phyloP scores from a whole-genome alignment of 2,797 vertebrate species.

The Lithobates pipiens region DNA sequence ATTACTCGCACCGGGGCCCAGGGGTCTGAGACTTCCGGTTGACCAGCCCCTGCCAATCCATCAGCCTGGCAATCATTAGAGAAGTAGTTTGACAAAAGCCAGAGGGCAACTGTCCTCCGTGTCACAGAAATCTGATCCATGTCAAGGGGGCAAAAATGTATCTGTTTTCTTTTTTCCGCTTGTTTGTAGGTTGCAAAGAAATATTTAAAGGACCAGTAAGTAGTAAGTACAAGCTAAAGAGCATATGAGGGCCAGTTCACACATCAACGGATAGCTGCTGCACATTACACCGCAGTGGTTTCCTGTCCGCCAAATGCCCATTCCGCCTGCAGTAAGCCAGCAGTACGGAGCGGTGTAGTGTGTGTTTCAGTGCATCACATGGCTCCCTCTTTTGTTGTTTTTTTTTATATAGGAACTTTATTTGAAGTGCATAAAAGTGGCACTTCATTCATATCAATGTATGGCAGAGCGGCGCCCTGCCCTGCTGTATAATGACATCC shows the following conservation, averaged over 20 bases:
- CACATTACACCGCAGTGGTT: too few species aligned
- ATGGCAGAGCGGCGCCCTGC: too few species aligned
- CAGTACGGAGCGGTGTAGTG: too few species aligned
- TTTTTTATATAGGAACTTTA: too few species aligned
- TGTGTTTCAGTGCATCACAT: too few species aligned
- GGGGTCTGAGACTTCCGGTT: conserved; percentile 8
- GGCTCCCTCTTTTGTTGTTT: too few species aligned
- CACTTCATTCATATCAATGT: too few species aligned
- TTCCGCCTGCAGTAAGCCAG: too few species aligned
- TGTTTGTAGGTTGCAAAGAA: neutral
- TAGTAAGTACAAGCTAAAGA: neutral
- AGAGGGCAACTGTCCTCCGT: neutral
- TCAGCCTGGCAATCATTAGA: conserved; percentile 27
- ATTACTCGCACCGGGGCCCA: neutral
- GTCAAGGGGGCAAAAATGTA: neutral
- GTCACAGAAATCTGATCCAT: neutral
- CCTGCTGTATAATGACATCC: too few species aligned
- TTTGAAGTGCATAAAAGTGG: too few species aligned
- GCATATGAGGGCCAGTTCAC: neutral
- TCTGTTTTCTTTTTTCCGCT: neutral
- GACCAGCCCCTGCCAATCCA: conserved; percentile 5
- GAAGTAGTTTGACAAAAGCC: conserved; percentile 11
- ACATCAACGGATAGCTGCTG: too few species aligned
- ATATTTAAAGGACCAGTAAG: neutral
- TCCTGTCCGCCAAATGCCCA: too few species aligned